These are phyloP conservation scores for Allobates femoralis DNA, from an alignment of 2,797 vertebrate species.

Conservation along the genomic window DNA sequence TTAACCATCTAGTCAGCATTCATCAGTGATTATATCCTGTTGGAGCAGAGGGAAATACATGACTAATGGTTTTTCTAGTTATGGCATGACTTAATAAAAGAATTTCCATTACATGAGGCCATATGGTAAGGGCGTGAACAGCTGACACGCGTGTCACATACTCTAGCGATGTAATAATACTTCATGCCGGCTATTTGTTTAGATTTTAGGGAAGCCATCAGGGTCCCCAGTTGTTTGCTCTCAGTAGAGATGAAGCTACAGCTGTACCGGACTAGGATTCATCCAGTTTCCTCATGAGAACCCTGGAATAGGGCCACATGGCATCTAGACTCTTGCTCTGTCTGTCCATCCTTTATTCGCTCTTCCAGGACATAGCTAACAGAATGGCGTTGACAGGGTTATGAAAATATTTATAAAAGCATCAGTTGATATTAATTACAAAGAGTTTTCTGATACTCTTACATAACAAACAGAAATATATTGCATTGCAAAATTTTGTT, in stretches of 20 bases:
- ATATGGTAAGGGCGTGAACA: constrained; percentile 55
- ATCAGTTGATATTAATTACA: not conserved
- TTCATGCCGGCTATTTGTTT: constrained; percentile 10
- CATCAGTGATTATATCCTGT: not conserved
- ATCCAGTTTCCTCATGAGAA: constrained; percentile 25
- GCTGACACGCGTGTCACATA: constrained; percentile 47
- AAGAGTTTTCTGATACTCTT: not conserved
- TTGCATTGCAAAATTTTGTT: not conserved
- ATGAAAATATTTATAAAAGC: not conserved
- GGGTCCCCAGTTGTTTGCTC: constrained; percentile 20
- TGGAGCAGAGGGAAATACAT: not conserved
- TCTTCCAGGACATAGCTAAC: not conserved
- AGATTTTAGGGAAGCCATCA: constrained; percentile 18
- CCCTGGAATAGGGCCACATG: constrained; percentile 28
- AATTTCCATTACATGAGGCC: constrained; percentile 50
- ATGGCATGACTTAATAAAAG: constrained; percentile 24
- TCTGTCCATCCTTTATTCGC: not conserved
- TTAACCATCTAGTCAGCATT: not conserved
- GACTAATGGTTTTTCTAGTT: constrained; percentile 6
- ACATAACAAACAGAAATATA: not conserved
- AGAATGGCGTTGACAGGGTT: not conserved
- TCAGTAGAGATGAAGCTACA: constrained; percentile 47
- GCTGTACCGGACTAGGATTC: constrained; percentile 55
- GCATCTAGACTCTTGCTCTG: constrained; percentile 37
- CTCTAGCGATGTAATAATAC: constrained; percentile 24